Base-by-base conservation (phyloP, 1,140 invertebrate species). In the Drosophila navojoa region DNA sequence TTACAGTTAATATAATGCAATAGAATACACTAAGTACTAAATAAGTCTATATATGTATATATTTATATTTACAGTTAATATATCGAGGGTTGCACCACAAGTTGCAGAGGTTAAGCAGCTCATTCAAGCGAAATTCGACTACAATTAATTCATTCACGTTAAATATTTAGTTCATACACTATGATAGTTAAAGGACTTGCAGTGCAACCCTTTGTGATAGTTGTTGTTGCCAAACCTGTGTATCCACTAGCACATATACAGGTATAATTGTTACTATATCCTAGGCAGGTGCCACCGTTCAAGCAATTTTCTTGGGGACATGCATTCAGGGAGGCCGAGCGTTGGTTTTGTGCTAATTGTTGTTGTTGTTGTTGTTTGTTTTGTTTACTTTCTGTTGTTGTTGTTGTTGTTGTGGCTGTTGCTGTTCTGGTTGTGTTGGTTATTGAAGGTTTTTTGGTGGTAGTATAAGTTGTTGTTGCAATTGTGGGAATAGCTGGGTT, bases 211-310 rank as follows among this genome's bases (percentile, higher is more conserved):
- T 42, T 10, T 32, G 16, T 57, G 74, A 70, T 47, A 49, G 45
- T 42, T 53, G 35, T 77, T 63, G 38, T 69, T 58, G 77, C 66
- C 82, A 87, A 87, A 95, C 93, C 93, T 81, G 91, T 91, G 78
- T 91, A 94, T 77, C 92, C 93, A 74, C 84, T 85, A 68, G 90
- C 92, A 92, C 94, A 95, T 45, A 92, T 84, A 89, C 94, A 95
- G 47, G 92, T 90, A 81, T 93, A 93, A 77, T 92, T 92, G 68
- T 90, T 91, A 75, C 91, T 90, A 71, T 79, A 91, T 79, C 93
- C 92, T 47, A 85, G 76, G 76, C 93, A 93, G 73, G 92, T 92
- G 70, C 92, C 92, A 80, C 92, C 92, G 71, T 92, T 92, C 60
- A 91, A 80, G 90, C 93, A 93, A 54, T 90, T 86, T 71, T 89